Conservation (phyloP, 2,113 vertebrate genomes). For the Chamaea fasciata region DNA sequence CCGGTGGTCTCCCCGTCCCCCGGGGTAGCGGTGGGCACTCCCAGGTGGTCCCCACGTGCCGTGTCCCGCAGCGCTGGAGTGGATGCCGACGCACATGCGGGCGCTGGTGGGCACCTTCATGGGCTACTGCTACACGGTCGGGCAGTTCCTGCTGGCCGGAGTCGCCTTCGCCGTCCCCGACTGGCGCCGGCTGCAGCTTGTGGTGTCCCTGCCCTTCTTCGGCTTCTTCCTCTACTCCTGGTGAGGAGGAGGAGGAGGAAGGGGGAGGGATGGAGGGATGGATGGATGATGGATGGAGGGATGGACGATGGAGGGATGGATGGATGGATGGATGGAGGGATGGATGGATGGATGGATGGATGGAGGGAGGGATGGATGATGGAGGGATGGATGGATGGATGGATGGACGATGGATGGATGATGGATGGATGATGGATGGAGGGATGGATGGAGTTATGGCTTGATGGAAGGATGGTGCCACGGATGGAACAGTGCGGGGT, state of each 20-base stretch:
- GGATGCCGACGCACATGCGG: not conserved
- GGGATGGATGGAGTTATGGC: not conserved
- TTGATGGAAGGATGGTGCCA: not conserved
- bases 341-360: not conserved
- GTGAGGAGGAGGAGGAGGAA: not conserved
- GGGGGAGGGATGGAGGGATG: not conserved
- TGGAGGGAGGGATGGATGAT: not conserved
- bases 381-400: no score
- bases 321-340: no score
- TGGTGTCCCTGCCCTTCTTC: not conserved
- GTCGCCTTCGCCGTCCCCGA: not conserved
- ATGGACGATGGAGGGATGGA: no score
- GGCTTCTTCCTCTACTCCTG: not conserved
- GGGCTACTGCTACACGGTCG: not conserved
- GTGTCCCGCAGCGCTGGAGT: not conserved
- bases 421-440: no score
- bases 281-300: no score
- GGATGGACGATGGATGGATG: no score
- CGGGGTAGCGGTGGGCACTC: accelerated
- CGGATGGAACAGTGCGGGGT: accelerated
- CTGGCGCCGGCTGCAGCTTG: not conserved
- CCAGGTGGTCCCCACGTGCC: not conserved
- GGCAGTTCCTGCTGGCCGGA: not conserved
- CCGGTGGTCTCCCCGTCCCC: accelerated
- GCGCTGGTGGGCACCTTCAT: not conserved